These are phyloP conservation scores for Cheilosia urbana DNA, from an alignment of 2,888 invertebrate genomes.

Conservation along the genomic window DNA sequence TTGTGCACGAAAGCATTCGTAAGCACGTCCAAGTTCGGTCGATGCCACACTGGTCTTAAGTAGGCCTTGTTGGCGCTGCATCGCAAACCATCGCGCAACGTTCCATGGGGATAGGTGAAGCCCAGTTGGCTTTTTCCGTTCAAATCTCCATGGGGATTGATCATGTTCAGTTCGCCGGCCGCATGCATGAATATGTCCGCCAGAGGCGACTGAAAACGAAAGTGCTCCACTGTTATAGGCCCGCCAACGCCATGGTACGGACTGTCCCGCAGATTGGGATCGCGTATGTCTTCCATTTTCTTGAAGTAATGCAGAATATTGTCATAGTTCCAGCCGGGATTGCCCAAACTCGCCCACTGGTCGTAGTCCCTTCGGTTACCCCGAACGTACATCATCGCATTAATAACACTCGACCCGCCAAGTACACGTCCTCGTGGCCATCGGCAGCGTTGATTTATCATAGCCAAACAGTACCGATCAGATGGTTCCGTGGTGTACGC, in stretches of 20 bases:
- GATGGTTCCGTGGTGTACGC: slow-evolving; percentile 91
- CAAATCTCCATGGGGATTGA: slow-evolving; percentile 88
- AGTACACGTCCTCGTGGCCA: slow-evolving; percentile 93
- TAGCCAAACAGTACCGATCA: slow-evolving; percentile 87
- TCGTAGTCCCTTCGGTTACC: slow-evolving; percentile 94
- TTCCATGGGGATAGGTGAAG: slow-evolving; percentile 91
- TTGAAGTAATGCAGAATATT: slow-evolving; percentile 91
- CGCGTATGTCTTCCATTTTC: slow-evolving; percentile 91
- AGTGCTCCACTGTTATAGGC: slow-evolving; percentile 89
- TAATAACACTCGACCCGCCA: slow-evolving; percentile 92
- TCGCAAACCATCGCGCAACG: slow-evolving; percentile 90
- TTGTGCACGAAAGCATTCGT: slow-evolving; percentile 88
- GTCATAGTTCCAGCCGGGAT: slow-evolving; percentile 90
- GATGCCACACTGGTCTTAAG: slow-evolving; percentile 87
- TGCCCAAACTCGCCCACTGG: slow-evolving; percentile 91
- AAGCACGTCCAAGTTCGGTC: slow-evolving; percentile 90
- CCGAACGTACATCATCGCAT: slow-evolving; percentile 95
- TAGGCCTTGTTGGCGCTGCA: slow-evolving; percentile 94
- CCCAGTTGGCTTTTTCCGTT: slow-evolving; percentile 93
- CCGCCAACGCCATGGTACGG: slow-evolving; percentile 89
- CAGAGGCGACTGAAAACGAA: slow-evolving; percentile 88
- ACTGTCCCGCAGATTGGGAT: slow-evolving; percentile 86
- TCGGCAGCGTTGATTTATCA: slow-evolving; percentile 87
- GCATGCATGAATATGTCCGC: slow-evolving; percentile 89
- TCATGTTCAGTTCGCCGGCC: slow-evolving; percentile 87